Base-by-base conservation (phyloP, 1,140 invertebrate genomes). In the Chironomus tepperi region DNA sequence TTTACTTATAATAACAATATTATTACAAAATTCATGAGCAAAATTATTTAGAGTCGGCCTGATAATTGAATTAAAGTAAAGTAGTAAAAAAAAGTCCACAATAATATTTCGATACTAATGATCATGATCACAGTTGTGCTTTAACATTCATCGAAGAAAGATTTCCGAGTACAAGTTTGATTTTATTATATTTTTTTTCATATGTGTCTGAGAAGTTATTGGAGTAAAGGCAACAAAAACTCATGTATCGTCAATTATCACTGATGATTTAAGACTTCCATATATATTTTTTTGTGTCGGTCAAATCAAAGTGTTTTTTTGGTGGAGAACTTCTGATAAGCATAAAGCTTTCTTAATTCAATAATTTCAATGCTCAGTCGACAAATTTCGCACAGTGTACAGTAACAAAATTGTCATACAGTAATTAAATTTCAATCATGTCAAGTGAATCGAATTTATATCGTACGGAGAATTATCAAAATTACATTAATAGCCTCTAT, bases 361-460 rank as follows among this genome's bases (percentile, higher is more conserved):
- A 34, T 34, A 34, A 34, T 34, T 34, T 34, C 24, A 5, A 34
- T 34, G 24, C 5, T 34, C 24, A 34, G 24, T 34, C 24, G 24
- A 57, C 5, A 57, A 57, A 57, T 57, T n/a, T 57, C 47, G 47
- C 5, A 57, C 47, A n/a, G 8, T 57, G 15, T 12, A 57, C 10
- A 57, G 1, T 57, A 15, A 15, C 47, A 70, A 70, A 70, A 70
- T 18, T 67, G 16, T 6, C 64, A 19, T 34, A 34, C 24, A 34
- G 24, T 34, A 34, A 34, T 34, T 34, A 34, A 34, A 34, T 18
- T 67, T 67, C 64, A 3, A 67, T 47, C 12, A 21, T 70, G 65
- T 70, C 65, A 10, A 70, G 65, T 70, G 65, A 70, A 70, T 16
- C 65, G 6, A 70, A 70, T 70, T 10, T 70, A 18, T 70, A 70